These are phyloP conservation scores for Bugula neritina DNA, from an alignment of 2,888 invertebrate genomes.

Conservation along the genomic window DNA sequence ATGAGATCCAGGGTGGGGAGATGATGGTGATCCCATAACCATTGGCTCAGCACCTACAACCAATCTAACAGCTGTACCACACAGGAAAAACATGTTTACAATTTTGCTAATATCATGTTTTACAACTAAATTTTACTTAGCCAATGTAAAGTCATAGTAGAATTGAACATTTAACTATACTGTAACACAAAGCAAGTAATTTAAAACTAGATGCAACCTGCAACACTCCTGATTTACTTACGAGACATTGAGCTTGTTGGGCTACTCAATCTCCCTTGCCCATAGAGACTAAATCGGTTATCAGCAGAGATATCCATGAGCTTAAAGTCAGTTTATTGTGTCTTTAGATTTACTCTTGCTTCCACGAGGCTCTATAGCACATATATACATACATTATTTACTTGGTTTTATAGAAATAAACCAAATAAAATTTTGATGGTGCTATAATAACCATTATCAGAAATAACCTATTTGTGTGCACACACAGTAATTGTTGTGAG, in stretches of 20 bases:
- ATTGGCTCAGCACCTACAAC: conserved; percentile 16
- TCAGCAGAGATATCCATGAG: neutral
- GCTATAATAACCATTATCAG: too few relatives aligned
- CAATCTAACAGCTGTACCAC: too few relatives aligned
- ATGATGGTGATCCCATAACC: conserved; percentile 16
- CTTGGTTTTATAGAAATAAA: neutral
- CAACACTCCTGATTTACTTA: neutral
- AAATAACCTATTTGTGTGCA: too few relatives aligned
- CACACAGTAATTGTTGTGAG: too few relatives aligned
- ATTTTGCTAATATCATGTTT: neutral
- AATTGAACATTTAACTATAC: too few relatives aligned
- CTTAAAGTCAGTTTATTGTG: neutral
- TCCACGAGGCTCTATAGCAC: neutral
- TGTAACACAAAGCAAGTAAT: neutral
- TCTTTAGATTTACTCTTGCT: neutral
- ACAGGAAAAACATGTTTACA: neutral
- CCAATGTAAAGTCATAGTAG: too few relatives aligned
- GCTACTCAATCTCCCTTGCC: too few relatives aligned
- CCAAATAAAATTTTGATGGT: neutral
- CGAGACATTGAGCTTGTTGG: neutral
- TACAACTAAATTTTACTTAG: neutral
- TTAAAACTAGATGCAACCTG: neutral
- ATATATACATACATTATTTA: neutral
- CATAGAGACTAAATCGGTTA: neutral
- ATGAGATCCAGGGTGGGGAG: neutral